Evolutionary conservation across 2,113 vertebrate species (phyloP).

Genomic region (Mustela lutreola): DNA sequence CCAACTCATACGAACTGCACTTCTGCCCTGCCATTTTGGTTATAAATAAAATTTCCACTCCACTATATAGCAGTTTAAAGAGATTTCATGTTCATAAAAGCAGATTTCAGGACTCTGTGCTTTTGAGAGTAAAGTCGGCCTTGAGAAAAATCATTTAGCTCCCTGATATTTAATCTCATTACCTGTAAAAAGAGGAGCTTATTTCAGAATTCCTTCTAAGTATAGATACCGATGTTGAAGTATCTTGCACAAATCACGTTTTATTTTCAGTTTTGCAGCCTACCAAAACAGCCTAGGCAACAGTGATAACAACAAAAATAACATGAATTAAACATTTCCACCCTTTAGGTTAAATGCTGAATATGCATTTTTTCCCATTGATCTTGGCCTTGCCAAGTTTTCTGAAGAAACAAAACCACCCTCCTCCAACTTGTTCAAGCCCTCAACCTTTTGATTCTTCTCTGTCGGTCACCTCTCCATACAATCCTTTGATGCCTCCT

Average conservation of each 20-base stretch:
- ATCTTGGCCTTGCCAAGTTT: conserved; percentile 9
- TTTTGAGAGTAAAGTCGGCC: neutral
- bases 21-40: neutral
- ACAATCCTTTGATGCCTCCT: neutral
- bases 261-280: neutral
- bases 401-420: neutral
- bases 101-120: neutral
- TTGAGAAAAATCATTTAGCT: neutral
- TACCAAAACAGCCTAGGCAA: neutral
- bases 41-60: conserved; percentile 20
- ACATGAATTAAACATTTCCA: neutral
- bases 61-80: neutral
- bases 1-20: neutral
- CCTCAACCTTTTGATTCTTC: neutral
- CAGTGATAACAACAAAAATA: neutral
- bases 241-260: neutral
- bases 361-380: neutral
- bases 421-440: neutral
- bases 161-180: conserved; percentile 18
- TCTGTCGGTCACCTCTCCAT: neutral
- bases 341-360: neutral
- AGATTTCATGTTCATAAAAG: neutral
- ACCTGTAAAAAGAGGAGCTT: neutral
- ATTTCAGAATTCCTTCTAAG: conserved; percentile 36
- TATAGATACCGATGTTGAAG: neutral